Percentiles rank a stretch among this genome's conserved stretches.
phyloP scores from a whole-genome alignment of 2,797 vertebrate species.

The Iguana delicatissima region DNA sequence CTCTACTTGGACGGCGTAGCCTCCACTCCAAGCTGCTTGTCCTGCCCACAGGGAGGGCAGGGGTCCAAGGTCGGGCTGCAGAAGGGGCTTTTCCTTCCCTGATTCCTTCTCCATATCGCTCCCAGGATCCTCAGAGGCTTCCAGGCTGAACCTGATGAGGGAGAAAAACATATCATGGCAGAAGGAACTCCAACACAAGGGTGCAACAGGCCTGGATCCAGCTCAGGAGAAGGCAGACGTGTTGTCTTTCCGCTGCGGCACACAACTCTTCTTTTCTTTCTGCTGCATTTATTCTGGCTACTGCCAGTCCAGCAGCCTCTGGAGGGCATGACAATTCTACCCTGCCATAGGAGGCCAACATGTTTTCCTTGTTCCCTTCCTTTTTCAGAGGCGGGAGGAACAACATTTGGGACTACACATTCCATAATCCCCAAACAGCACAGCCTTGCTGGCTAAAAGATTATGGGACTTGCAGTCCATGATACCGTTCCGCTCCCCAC shows the following conservation, averaged over 20 bases:
- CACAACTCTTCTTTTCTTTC: not conserved
- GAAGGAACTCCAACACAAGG: not conserved
- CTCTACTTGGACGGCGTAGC: conserved; percentile 59
- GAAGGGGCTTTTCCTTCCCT: conserved; percentile 67
- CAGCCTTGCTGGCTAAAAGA: too few species aligned
- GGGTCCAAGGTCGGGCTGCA: conserved; percentile 42
- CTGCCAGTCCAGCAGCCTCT: too few species aligned
- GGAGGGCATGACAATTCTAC: too few species aligned
- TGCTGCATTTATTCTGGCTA: not conserved
- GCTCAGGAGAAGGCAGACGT: too few species aligned
- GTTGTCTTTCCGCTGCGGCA: too few species aligned
- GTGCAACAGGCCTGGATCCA: not conserved
- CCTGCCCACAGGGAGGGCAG: conserved; percentile 23
- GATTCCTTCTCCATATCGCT: conserved; percentile 84
- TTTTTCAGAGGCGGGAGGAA: too few species aligned
- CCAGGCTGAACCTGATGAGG: conserved; percentile 86
- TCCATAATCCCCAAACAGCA: too few species aligned
- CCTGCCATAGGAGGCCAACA: too few species aligned
- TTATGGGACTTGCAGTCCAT: too few species aligned
- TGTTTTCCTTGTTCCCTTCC: too few species aligned
- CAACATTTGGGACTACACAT: too few species aligned
- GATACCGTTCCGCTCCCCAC: too few species aligned
- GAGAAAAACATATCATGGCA: not conserved
- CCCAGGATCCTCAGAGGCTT: conserved; percentile 76
- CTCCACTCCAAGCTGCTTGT: conserved; percentile 57